Conservation (phyloP, 2,888 invertebrate species). For the Drosophila kokeensis region DNA sequence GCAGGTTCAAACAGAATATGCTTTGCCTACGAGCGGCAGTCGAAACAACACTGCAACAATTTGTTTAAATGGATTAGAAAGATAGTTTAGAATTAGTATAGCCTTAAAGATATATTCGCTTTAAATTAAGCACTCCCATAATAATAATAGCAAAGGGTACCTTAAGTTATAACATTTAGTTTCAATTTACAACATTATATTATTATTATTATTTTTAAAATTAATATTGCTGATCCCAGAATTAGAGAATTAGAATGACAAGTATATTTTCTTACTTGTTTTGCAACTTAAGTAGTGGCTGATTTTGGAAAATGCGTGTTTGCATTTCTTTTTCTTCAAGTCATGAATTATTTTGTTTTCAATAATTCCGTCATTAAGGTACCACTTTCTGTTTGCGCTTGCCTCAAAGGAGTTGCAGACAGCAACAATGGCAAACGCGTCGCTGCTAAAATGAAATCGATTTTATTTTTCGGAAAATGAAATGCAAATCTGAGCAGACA, state of each 20-base stretch:
- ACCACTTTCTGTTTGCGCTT: slow-evolving; percentile 26
- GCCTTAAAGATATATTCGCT: too few relatives aligned
- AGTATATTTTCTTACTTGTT: neutral
- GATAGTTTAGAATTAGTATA: neutral
- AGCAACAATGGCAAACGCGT: slow-evolving; percentile 2
- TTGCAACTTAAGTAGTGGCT: neutral
- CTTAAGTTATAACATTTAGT: neutral
- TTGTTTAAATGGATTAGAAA: neutral
- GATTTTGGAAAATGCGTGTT: neutral
- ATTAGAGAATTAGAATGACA: neutral
- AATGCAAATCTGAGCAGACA: slow-evolving; percentile 49
- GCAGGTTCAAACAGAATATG: neutral
- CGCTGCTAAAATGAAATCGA: slow-evolving; percentile 30
- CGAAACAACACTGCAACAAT: neutral
- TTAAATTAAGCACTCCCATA: too few relatives aligned
- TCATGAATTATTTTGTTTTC: slow-evolving; percentile 1
- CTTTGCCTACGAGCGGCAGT: neutral
- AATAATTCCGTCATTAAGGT: slow-evolving; percentile 20
- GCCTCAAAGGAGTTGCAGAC: slow-evolving; percentile 3
- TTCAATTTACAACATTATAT: neutral
- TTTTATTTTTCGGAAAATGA: slow-evolving; percentile 29
- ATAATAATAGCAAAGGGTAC: neutral
- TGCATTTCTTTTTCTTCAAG: neutral
- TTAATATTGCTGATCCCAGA: neutral
- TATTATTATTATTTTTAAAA: neutral